Base-by-base conservation (phyloP, 2,113 vertebrate species). In the Macquaria ambigua region DNA sequence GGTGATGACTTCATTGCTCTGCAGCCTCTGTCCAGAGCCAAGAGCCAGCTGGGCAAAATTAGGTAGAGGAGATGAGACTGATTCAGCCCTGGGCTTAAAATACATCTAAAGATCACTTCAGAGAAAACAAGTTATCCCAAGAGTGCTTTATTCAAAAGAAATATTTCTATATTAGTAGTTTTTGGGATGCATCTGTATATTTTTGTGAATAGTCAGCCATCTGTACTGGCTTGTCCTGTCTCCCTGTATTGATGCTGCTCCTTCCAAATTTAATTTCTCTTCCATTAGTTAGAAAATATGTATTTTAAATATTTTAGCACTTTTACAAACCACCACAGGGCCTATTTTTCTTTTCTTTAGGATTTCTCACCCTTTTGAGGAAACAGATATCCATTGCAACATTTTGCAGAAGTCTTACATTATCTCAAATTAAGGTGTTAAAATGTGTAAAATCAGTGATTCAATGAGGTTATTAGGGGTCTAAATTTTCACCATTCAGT, bases 1-100 rank as follows among this genome's bases (percentile, higher is more conserved):
- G 98, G 97, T 96, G 98, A 99, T 93, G 97, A 99, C 96, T 98
- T 97, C 97, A 99, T 99, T 97, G 98, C 98, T 95, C 97, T 99
- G 96, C 98, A 99, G 96, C 98, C 98, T 94, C 96, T 99, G 95
- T 97, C 98, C 95, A 97, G 97, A 97, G 97, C 98, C 95, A 99
- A 98, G 97, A 98, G 95, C 96, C 98, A 98, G 96, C 98, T 99
- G 97, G 97, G 97, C 96, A 99, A 96, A 96, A 97, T 99, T 99
- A 99, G 98, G 98, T 99, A 99, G 98, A 97, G 96, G 96, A 97
- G 97, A 96, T 93, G 94, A 91, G 85, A 85, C 55, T 23, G 66
- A 56, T 77, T 82, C 87, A 87, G 87, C 41, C 79, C 61, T 81
- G 82, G 84, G 81, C 48, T 73, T 61, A 55, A 73, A 82, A 72